Evolutionary conservation across 1,140 invertebrate species (phyloP).

Genomic region (Thaumatotibia leucotreta): DNA sequence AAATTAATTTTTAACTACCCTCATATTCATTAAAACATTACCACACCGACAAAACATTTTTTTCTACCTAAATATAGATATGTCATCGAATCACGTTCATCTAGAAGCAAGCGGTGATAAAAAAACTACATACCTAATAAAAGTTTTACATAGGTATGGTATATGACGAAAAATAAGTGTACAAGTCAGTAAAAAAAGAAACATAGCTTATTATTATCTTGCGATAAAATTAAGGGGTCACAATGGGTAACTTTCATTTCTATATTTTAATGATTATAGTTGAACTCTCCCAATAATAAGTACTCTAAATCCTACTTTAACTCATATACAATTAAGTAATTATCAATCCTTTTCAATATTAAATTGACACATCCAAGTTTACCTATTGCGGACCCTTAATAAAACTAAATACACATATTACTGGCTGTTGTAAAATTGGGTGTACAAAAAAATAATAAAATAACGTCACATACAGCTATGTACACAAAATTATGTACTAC

Average conservation of each 20-base stretch:
- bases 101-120: slow-evolving; percentile 61
- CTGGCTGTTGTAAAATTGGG: slow-evolving; percentile 4
- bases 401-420: not conserved
- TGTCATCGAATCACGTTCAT: slow-evolving; percentile 69
- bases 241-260: slow-evolving; percentile 7
- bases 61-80: slow-evolving; percentile 72
- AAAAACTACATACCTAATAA: slow-evolving; percentile 27
- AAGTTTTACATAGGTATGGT: slow-evolving; percentile 11
- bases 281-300: not conserved
- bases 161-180: not conserved
- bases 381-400: slow-evolving; percentile 8
- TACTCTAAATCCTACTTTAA: slow-evolving; percentile 1
- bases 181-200: not conserved
- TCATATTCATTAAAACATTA: slow-evolving; percentile 28
- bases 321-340: not conserved
- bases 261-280: not conserved
- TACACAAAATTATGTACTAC: slow-evolving; percentile 58
- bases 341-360: not conserved
- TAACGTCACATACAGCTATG: slow-evolving; percentile 36
- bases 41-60: slow-evolving; percentile 59
- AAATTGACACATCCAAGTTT: slow-evolving; percentile 12
- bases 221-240: not conserved
- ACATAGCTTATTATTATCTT: not conserved
- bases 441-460: slow-evolving; percentile 21
- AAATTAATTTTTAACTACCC: slow-evolving; percentile 9